phyloP scores from a whole-genome alignment of 2,888 invertebrate species.

The Pasiphila rectangulata region DNA sequence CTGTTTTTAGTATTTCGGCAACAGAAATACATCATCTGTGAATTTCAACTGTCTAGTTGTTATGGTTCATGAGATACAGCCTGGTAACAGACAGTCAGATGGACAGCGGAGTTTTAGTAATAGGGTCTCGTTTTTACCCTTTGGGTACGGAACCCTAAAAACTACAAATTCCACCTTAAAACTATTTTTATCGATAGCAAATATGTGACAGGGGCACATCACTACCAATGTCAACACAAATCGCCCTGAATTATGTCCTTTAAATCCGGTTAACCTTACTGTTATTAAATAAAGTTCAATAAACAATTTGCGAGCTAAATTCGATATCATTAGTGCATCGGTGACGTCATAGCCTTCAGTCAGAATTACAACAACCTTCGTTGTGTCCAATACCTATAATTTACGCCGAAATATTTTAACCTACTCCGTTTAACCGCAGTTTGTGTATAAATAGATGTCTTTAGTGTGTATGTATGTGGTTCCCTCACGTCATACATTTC shows the following conservation, averaged over 20 bases:
- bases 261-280: neutral
- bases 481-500: no score
- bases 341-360: constrained; percentile 7
- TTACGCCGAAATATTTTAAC: constrained; percentile 10
- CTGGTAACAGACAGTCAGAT: no score
- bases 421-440: neutral
- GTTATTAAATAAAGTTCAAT: neutral
- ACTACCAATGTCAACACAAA: neutral
- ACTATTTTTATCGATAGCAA: neutral
- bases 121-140: no score
- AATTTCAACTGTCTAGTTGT: no score
- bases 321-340: constrained; percentile 1
- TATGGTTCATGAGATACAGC: no score
- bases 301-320: neutral
- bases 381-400: neutral
- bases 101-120: no score
- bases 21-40: no score
- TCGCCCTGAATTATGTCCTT: neutral
- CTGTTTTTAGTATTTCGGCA: no score
- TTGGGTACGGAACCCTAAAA: no score
- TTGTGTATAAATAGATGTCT: neutral
- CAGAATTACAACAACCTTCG: constrained; percentile 6
- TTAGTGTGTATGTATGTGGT: no score
- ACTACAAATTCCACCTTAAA: neutral
- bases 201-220: neutral